These are phyloP conservation scores for Leptonema lineaticorne DNA, from an alignment of 1,140 invertebrate species.

Conservation along the genomic window DNA sequence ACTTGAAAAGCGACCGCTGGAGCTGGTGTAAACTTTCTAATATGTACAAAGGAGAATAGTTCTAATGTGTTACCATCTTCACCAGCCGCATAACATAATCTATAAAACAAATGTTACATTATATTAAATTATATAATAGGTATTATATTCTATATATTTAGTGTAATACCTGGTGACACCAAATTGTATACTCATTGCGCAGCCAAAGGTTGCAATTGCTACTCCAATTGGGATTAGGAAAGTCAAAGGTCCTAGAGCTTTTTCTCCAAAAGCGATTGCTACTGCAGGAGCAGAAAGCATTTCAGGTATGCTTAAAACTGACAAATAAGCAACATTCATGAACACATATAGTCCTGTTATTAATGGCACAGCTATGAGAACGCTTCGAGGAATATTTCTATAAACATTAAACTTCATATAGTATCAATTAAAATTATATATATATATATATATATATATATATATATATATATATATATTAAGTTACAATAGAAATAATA, in stretches of 20 bases:
- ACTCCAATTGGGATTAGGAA: constrained; percentile 73
- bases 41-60: constrained; percentile 83
- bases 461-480: not conserved
- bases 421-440: not conserved
- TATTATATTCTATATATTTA: not conserved
- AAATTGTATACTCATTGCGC: constrained; percentile 74
- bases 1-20: constrained; percentile 84
- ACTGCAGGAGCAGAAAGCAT: constrained; percentile 81
- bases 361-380: constrained; percentile 86
- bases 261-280: constrained; percentile 74
- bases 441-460: not conserved
- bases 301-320: constrained; percentile 77
- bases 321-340: constrained; percentile 92
- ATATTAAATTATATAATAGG: not conserved
- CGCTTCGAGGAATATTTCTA: constrained; percentile 78
- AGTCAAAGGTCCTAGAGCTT: constrained; percentile 60
- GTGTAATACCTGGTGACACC: constrained; percentile 63
- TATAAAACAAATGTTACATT: constrained; percentile 50
- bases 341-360: constrained; percentile 86
- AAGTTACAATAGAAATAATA: constrained; percentile 50
- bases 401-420: constrained; percentile 37
- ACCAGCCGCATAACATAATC: constrained; percentile 87
- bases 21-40: constrained; percentile 75
- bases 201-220: constrained; percentile 73
- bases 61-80: constrained; percentile 83